Percentiles rank a stretch among this genome's conserved stretches.
These are phyloP conservation scores for Herminia tarsipennalis DNA, from an alignment of 2,888 invertebrate species.

Conservation along the genomic window DNA sequence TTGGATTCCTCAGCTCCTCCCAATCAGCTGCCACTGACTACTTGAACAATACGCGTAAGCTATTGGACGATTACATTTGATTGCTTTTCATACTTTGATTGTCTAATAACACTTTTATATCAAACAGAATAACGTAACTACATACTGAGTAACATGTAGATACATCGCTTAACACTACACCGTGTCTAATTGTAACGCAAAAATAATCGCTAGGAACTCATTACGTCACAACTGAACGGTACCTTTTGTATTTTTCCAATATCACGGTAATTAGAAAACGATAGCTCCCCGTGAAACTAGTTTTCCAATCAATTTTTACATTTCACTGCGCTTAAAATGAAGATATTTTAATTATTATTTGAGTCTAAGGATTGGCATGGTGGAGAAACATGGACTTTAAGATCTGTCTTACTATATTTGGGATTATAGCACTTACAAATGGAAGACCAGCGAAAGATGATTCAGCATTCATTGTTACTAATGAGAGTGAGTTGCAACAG, in stretches of 20 bases:
- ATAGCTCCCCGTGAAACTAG: slow-evolving; percentile 22
- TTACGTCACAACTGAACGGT: slow-evolving; percentile 4
- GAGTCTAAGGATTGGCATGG: slow-evolving; percentile 3
- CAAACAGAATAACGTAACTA: no score
- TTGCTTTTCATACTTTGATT: no score
- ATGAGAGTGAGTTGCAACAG: slow-evolving; percentile 19
- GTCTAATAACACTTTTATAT: no score
- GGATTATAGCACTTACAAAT: slow-evolving; percentile 12
- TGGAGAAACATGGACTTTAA: slow-evolving; percentile 16
- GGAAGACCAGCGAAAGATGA: slow-evolving; percentile 13
- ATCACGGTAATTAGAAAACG: slow-evolving; percentile 33
- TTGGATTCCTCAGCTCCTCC: no score
- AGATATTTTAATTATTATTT: slow-evolving; percentile 18
- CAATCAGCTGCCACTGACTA: no score
- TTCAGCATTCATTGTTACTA: background rate
- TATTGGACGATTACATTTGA: no score
- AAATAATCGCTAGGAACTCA: slow-evolving; percentile 9
- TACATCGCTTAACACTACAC: no score
- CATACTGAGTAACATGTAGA: no score
- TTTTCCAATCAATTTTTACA: slow-evolving; percentile 23
- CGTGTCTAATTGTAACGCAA: slow-evolving; percentile 3
- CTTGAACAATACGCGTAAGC: no score
- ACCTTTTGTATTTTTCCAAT: slow-evolving; percentile 33
- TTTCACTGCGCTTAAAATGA: slow-evolving; percentile 11
- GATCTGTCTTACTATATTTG: slow-evolving; percentile 18